phyloP scores from a whole-genome alignment of 2,888 invertebrate genomes.

The Gortyna flavago region DNA sequence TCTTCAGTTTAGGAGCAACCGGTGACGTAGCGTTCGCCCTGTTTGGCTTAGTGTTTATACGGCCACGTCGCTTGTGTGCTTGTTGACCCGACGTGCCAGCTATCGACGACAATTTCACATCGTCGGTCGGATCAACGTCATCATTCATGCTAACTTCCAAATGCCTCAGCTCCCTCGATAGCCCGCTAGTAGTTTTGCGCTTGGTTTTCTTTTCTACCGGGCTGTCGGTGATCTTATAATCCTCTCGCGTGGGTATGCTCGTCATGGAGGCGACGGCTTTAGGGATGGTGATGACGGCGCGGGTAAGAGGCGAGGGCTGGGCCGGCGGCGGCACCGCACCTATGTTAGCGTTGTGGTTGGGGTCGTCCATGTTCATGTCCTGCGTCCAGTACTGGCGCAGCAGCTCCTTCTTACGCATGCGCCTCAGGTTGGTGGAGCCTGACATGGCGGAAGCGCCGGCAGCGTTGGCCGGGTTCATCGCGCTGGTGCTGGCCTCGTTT shows the following conservation, averaged over 20 bases:
- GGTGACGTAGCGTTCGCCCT: slow-evolving; percentile 74
- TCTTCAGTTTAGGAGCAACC: slow-evolving; percentile 93
- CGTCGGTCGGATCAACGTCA: slow-evolving; percentile 86
- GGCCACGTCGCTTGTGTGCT: slow-evolving; percentile 79
- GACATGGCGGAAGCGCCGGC: slow-evolving; percentile 86
- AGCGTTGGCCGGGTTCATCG: slow-evolving; percentile 82
- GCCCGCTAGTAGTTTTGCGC: slow-evolving; percentile 88
- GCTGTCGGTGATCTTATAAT: slow-evolving; percentile 93
- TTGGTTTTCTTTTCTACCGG: slow-evolving; percentile 92
- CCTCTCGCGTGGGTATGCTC: slow-evolving; percentile 95
- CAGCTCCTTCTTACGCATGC: slow-evolving; percentile 97
- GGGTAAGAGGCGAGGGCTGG: slow-evolving; percentile 90
- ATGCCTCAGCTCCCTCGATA: slow-evolving; percentile 91
- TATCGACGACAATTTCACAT: slow-evolving; percentile 77
- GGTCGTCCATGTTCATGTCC: slow-evolving; percentile 96
- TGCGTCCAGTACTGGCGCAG: slow-evolving; percentile 95
- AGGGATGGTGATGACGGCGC: slow-evolving; percentile 95
- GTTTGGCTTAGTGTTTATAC: slow-evolving; percentile 76
- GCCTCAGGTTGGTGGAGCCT: slow-evolving; percentile 93
- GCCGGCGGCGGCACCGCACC: slow-evolving; percentile 88
- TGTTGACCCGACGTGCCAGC: slow-evolving; percentile 69
- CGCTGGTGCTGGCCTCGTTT: slow-evolving; percentile 79
- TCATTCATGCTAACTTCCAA: slow-evolving; percentile 90
- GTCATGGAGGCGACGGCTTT: slow-evolving; percentile 97
- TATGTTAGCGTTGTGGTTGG: slow-evolving; percentile 85